These are phyloP conservation scores for Platycercus adscitus DNA, from an alignment of 2,113 vertebrate genomes.

Conservation along the genomic window DNA sequence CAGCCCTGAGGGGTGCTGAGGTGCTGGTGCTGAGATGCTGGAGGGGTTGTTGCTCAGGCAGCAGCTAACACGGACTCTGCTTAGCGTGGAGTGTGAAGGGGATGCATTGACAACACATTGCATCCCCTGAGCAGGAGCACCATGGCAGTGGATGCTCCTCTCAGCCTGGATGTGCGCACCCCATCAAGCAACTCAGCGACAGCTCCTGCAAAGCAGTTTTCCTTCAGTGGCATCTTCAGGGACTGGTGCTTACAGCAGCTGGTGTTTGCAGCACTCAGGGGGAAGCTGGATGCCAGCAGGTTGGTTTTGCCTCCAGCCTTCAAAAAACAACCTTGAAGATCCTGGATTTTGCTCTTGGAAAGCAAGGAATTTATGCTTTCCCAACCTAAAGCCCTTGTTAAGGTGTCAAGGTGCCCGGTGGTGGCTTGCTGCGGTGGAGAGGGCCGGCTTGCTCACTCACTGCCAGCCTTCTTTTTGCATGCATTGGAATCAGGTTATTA, in stretches of 20 bases:
- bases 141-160: not conserved
- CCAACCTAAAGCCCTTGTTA: not conserved
- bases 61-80: not conserved
- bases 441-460: not conserved
- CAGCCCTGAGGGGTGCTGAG: not conserved
- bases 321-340: not conserved
- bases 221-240: not conserved
- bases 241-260: not conserved
- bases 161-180: fast-evolving
- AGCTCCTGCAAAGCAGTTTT: not conserved
- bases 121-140: not conserved
- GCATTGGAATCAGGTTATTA: slow-evolving; percentile 34
- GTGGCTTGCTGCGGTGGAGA: not conserved
- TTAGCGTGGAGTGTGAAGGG: not conserved
- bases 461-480: not conserved
- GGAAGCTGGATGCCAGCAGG: not conserved
- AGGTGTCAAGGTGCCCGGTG: not conserved
- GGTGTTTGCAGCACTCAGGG: not conserved
- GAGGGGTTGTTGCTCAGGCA: not conserved
- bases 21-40: not conserved
- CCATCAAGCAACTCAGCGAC: not conserved
- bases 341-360: not conserved
- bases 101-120: not conserved
- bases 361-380: not conserved
- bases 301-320: not conserved